These are phyloP conservation scores for Drosophila grimshawi DNA, from an alignment of 1,140 invertebrate genomes.

Conservation along the genomic window DNA sequence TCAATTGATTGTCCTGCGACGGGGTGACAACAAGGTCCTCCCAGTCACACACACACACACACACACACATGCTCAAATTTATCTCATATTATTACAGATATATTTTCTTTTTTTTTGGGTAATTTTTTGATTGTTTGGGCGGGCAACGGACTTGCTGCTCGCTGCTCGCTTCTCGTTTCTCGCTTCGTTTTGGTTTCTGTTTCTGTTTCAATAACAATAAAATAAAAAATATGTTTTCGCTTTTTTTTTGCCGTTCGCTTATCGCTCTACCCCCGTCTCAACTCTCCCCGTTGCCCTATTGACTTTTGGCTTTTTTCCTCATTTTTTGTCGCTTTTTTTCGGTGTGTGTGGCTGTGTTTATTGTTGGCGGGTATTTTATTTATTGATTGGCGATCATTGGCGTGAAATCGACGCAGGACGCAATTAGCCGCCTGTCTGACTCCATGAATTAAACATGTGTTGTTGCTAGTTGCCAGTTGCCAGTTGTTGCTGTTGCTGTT, in stretches of 20 bases:
- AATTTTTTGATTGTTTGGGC: constrained; percentile 75
- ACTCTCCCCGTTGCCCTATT: constrained; percentile 16
- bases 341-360: constrained; percentile 3
- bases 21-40: constrained; percentile 62
- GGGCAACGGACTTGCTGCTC: constrained; percentile 42
- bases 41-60: constrained; percentile 20
- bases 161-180: constrained; percentile 37
- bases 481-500: constrained; percentile 12
- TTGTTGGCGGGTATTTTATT: constrained; percentile 56
- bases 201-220: constrained; percentile 46
- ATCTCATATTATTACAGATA: constrained; percentile 48
- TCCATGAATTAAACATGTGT: constrained; percentile 54
- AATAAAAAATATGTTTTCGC: constrained; percentile 66
- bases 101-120: constrained; percentile 40
- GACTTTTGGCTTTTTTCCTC: constrained; percentile 17
- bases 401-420: constrained; percentile 60
- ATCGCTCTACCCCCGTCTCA: background rate
- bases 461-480: background rate
- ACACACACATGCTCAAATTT: constrained; percentile 28
- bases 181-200: constrained; percentile 44
- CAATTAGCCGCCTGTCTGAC: constrained; percentile 63
- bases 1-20: constrained; percentile 75
- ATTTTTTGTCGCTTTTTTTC: constrained; percentile 34
- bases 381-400: constrained; percentile 76
- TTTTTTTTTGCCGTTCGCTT: background rate